These are phyloP conservation scores for Drosophila saltans DNA, from an alignment of 1,140 invertebrate species.

Conservation along the genomic window DNA sequence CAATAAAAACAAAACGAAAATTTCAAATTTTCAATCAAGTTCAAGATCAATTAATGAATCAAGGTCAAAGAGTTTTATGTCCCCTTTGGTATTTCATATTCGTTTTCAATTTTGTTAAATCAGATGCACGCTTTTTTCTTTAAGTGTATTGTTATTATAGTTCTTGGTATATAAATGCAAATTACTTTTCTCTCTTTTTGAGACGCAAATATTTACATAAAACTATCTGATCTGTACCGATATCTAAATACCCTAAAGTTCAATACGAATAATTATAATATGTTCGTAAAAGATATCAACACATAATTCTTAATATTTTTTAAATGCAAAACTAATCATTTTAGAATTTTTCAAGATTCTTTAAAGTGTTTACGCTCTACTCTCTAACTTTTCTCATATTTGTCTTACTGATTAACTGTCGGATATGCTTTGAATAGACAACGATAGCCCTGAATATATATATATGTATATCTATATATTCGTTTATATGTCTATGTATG, in stretches of 20 bases:
- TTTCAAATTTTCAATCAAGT: too few species aligned
- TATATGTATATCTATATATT: too few species aligned
- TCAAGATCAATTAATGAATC: too few species aligned
- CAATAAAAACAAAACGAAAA: background rate
- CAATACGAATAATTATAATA: background rate
- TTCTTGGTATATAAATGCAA: conserved; percentile 14
- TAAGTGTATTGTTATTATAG: background rate
- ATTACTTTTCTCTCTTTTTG: conserved; percentile 5
- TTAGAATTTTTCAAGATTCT: too few species aligned
- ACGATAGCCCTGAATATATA: background rate
- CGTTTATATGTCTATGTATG: too few species aligned
- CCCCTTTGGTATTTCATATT: too few species aligned
- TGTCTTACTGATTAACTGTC: background rate
- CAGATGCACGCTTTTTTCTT: background rate
- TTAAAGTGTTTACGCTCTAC: background rate
- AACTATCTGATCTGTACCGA: background rate
- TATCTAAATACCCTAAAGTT: background rate
- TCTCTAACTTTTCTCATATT: background rate
- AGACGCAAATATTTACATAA: background rate
- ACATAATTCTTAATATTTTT: too few species aligned
- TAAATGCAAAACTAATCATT: too few species aligned
- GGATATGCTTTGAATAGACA: background rate
- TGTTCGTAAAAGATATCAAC: too few species aligned
- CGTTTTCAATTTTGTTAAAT: too few species aligned
- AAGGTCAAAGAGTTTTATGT: too few species aligned